Base-by-base conservation (phyloP, 2,797 vertebrate genomes). In the Siniperca undulata region DNA sequence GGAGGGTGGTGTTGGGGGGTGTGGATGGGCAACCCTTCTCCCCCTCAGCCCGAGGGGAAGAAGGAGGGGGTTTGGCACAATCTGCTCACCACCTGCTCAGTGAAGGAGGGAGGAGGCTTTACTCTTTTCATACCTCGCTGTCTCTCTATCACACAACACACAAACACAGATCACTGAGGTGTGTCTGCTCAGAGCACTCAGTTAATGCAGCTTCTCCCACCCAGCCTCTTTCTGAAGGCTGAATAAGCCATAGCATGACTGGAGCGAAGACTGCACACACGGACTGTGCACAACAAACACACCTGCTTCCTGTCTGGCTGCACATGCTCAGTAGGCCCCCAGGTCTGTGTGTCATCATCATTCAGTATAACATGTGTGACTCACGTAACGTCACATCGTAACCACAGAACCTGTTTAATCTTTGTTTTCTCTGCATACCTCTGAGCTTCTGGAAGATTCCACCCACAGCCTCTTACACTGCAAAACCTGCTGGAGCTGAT, bases 41-140 rank as follows among this genome's bases (percentile, higher is more conserved):
- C 86, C 71, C 81, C 50, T 79, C 66, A 65, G 81, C 84, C 86
- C 72, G 65, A 68, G 58, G 76, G 67, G 66, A 13, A 34, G 44
- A 64, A 52, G 74, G 69, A 70, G 81, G 71, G 84, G 62, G 75
- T 82, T 87, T 19, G 58, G 6, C 83, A 81, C 89, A 93, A 90
- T 93, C 92, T 93, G 93, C 70, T 91, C 89, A 85, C 90, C 91
- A 93, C 89, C 91, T 93, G 90, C 86, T 93, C 86, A 38, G 65
- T 27, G 44, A 75, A 80, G 64, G 60, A 60, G 65, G 80, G 76
- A 56, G 70, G 77, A 52, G 70, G 61, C 55, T 71, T 62, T 14
- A 34, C 58, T 72, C 55, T 42, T 67, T 65, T 77, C 64, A 70
- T 27, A 79, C 61, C 70, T 86, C 64, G 14, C 70, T 78, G 66